Base-by-base conservation (phyloP, 2,888 invertebrate species). In the Gari tellinella region DNA sequence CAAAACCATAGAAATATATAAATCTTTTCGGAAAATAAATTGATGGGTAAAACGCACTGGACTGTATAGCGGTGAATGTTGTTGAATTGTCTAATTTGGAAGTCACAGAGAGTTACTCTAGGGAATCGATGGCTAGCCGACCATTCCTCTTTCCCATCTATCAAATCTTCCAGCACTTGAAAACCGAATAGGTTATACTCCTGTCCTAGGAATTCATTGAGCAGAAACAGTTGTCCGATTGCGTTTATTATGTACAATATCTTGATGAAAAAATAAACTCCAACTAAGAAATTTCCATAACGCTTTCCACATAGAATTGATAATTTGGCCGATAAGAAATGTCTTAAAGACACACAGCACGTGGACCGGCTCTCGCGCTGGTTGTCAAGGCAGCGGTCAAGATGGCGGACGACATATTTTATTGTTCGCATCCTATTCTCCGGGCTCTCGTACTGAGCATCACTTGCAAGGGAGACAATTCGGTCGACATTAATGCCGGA, bases 401-500 rank as follows among this genome's bases (percentile, higher is more conserved):
- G 89, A 84, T 93, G 93, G 26, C 93, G 87, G 10, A 92, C 91
- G 25, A 93, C 89, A 53, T 93, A 91, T 78, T 92, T 92, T 38
- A 93, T 92, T 38, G 92, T 93, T 72, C 92, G 90, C 56, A 90
- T 88, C 14, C 93, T 86, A 38, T 90, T 89, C 48, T 92, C 91
- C 46, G 93, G 93, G 73, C 92, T 92, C 53, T 92, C 90, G 82
- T 93, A 93, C 85, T 90, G 86, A 0, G 91, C 91, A 72, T 91
- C 90, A 64, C 89, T 88, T 51, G 90, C 89, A 5, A 90, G 85
- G 43, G 88, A 86, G 23, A 91, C 91, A 51, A 91, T 89, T 61
- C 91, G 82, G 73, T 91, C 90, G 26, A 93, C 91, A 84, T 93
- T 93, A 74, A 93, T 93, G 62, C 93, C 93, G 17, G 92, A 92